phyloP scores from a whole-genome alignment of 2,888 invertebrate species.

The Periphyllus acericola region DNA sequence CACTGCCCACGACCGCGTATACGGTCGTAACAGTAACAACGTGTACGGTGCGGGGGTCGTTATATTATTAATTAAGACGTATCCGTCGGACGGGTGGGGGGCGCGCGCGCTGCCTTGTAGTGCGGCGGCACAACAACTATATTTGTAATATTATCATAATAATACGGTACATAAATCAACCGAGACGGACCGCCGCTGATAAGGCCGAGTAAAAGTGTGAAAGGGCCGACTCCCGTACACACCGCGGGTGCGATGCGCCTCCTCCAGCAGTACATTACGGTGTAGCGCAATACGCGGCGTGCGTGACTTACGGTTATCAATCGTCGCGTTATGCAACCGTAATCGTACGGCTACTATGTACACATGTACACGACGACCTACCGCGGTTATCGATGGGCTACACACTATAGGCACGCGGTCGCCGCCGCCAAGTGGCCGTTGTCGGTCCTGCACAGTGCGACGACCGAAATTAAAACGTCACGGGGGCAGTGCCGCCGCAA shows the following conservation, averaged over 20 bases:
- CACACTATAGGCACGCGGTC: neutral
- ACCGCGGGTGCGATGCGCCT: too few species aligned
- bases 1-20: too few species aligned
- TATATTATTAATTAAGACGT: slow-evolving; percentile 38
- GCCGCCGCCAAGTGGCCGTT: slow-evolving; percentile 38
- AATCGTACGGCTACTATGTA: slow-evolving; percentile 18
- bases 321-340: slow-evolving; percentile 32
- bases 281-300: neutral
- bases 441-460: slow-evolving; percentile 4
- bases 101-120: too few species aligned
- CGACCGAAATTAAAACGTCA: slow-evolving; percentile 39
- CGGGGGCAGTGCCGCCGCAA: too few species aligned
- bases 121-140: neutral
- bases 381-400: slow-evolving; percentile 8
- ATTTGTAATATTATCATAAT: neutral
- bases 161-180: slow-evolving; percentile 27
- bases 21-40: neutral
- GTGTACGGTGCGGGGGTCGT: neutral
- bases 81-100: neutral
- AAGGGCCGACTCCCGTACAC: slow-evolving; percentile 6
- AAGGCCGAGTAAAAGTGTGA: slow-evolving; percentile 45
- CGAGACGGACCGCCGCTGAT: neutral
- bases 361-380: too few species aligned
- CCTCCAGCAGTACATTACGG: too few species aligned
- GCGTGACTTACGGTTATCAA: slow-evolving; percentile 59